These are phyloP conservation scores for human (Homo sapiens) DNA, from an alignment of 2,113 vertebrate species.

Conservation along the genomic window GRCh38 chr12:61479501-61480000, in stretches of 20 bases:
- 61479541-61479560: neutral
- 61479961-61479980: neutral
- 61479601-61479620: neutral
- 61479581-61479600: neutral
- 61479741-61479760: neutral
- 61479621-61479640: neutral
- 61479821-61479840: neutral
- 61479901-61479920: neutral
- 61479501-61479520: neutral
- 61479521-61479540: neutral
- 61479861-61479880: neutral
- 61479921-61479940: neutral
- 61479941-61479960: neutral
- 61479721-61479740: neutral
- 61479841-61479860: neutral
- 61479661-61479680: neutral
- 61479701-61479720: neutral
- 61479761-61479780: neutral
- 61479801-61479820: neutral
- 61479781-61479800: neutral
- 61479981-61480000: neutral
- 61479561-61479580: neutral
- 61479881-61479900: neutral
- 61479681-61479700: neutral
- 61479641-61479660: neutral